Base-by-base conservation (phyloP, 2,113 vertebrate species). In the Pterocles orientalis region DNA sequence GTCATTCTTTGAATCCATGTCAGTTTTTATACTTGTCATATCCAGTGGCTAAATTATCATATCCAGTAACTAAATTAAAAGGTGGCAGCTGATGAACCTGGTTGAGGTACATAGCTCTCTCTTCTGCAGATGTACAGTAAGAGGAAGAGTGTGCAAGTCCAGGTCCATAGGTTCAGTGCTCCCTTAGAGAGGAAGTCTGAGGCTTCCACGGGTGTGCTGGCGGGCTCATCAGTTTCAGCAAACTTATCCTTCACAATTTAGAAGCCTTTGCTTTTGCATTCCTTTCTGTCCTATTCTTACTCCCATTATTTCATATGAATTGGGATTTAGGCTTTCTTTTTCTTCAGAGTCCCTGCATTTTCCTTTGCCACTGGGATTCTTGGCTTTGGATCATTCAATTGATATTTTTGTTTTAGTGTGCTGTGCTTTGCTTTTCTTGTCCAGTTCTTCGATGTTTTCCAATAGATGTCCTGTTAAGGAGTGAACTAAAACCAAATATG, bases 141-240 rank as follows among this genome's bases (percentile, higher is more conserved):
- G 47, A 66, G 39, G 12, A 34, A 57, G n/a, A 33, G n/a, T 18
- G 43, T 80, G 34, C 45, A 56, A 7, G 6, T 41, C 43, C 41
- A 57, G 60, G 39, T 84, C 58, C 4, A 5, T 17, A 79, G 88
- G 56, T 72, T 88, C 79, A 91, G 53, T 90, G 71, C 70, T 93
- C 83, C 89, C 77, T 82, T 12, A 33, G 93, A 91, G 88, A 95
- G 94, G 88, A 95, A 93, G 77, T 92, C 70, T 72, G 82, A 91
- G 48, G 73, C 70, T 81, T 95, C 83, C 84, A 95, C 88, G 9
- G 7, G 62, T 88, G 92, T 88, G 87, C 82, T 96, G 92, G 94
- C 89, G 93, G 66, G 58, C 72, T 73, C 77, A 51, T 51, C 4
- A 6, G 47, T 84, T 96, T 88, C 70, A 78, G 53, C n/a, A 64